Evolutionary conservation across 2,888 invertebrate species (phyloP).

Genomic region (Drosophila dives): DNA sequence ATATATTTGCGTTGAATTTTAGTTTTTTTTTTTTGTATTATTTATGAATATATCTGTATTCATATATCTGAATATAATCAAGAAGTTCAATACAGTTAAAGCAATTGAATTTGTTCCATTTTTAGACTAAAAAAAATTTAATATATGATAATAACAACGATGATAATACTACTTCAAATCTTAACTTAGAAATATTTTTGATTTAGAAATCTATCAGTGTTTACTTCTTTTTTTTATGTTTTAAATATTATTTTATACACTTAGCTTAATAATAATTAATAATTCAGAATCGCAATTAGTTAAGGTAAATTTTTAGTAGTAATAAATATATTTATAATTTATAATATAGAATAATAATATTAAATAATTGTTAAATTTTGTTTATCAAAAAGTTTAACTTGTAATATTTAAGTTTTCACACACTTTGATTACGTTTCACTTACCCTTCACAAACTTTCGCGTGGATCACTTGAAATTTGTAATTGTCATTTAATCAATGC

Average conservation of each 20-base stretch:
- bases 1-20: background rate
- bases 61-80: background rate
- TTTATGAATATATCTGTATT: background rate
- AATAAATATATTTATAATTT: background rate
- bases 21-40: background rate
- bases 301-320: background rate
- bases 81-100: background rate
- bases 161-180: no score
- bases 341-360: background rate
- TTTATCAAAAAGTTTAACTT: background rate
- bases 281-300: background rate
- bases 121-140: background rate
- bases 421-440: slow-evolving; percentile 16
- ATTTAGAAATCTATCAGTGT: no score
- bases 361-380: background rate
- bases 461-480: slow-evolving; percentile 20
- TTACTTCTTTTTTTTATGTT: background rate
- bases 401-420: background rate
- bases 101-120: background rate
- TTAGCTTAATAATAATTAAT: background rate
- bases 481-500: slow-evolving; percentile 17
- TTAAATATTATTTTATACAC: background rate
- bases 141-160: no score
- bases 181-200: no score
- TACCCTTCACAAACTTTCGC: slow-evolving; percentile 20